These are phyloP conservation scores for Drosophila falleni DNA, from an alignment of 2,888 invertebrate genomes.

Conservation along the genomic window DNA sequence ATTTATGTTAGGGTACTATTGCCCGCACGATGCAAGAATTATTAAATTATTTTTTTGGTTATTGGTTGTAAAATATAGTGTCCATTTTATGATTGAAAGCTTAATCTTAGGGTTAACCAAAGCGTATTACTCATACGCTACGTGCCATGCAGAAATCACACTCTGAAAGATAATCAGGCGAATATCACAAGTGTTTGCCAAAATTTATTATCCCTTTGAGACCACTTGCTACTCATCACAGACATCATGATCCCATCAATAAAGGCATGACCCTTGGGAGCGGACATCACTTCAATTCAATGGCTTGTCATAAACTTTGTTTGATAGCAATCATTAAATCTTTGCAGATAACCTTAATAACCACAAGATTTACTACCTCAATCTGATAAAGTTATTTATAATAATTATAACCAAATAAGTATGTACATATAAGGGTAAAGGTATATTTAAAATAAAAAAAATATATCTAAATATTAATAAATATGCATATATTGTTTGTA, in stretches of 20 bases:
- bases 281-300: conserved; percentile 22
- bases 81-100: conserved; percentile 37
- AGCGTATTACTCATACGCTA: conserved; percentile 60
- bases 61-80: conserved; percentile 14
- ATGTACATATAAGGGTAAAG: neutral
- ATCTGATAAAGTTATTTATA: neutral
- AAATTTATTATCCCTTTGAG: conserved; percentile 67
- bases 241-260: conserved; percentile 47
- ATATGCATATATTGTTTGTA: neutral
- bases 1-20: neutral
- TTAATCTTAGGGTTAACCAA: conserved; percentile 54
- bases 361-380: neutral
- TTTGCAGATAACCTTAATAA: conserved; percentile 38
- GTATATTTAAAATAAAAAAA: neutral
- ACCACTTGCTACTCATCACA: conserved; percentile 66
- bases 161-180: conserved; percentile 18
- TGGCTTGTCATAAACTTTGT: conserved; percentile 38
- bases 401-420: neutral
- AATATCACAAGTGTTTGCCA: conserved; percentile 53
- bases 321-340: conserved; percentile 68
- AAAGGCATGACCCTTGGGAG: conserved; percentile 24
- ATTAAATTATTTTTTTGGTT: neutral
- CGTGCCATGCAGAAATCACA: conserved; percentile 16
- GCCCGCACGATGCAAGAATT: neutral
- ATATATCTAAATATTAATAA: neutral